Conservation (phyloP, 2,113 vertebrate genomes). For the Pedetes capensis region DNA sequence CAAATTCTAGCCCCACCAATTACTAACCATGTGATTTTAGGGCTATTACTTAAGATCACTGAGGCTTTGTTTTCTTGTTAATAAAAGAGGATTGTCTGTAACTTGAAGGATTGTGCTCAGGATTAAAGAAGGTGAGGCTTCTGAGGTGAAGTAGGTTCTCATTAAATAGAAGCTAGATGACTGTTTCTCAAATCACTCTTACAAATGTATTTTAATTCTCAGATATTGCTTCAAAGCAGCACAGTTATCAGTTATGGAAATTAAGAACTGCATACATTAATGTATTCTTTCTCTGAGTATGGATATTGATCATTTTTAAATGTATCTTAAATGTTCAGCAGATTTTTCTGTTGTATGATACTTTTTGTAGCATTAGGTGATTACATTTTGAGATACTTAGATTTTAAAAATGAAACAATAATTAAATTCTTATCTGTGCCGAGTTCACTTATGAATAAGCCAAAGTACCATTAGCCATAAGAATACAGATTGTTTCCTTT, state of each 20-base stretch:
- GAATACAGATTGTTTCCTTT: not conserved
- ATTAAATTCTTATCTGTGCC: not conserved
- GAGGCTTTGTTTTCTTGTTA: not conserved
- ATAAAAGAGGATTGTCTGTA: not conserved
- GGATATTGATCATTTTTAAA: conserved; percentile 1
- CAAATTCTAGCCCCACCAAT: not conserved
- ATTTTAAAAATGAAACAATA: not conserved
- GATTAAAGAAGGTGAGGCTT: not conserved
- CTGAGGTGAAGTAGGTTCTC: not conserved
- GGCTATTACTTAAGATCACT: not conserved
- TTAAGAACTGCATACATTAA: not conserved
- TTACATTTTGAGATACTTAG: not conserved
- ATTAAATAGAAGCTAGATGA: not conserved
- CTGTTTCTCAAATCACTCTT: not conserved
- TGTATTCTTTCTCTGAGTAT: not conserved
- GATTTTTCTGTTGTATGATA: not conserved
- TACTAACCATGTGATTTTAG: not conserved
- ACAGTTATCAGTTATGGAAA: not conserved
- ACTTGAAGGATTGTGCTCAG: not conserved
- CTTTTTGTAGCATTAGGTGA: not conserved
- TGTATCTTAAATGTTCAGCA: not conserved
- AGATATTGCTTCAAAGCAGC: not conserved
- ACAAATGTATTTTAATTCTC: not conserved
- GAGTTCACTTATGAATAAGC: not conserved
- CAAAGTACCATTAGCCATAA: not conserved